These are phyloP conservation scores for Aphrophora alni DNA, from an alignment of 2,888 invertebrate genomes.

Conservation along the genomic window DNA sequence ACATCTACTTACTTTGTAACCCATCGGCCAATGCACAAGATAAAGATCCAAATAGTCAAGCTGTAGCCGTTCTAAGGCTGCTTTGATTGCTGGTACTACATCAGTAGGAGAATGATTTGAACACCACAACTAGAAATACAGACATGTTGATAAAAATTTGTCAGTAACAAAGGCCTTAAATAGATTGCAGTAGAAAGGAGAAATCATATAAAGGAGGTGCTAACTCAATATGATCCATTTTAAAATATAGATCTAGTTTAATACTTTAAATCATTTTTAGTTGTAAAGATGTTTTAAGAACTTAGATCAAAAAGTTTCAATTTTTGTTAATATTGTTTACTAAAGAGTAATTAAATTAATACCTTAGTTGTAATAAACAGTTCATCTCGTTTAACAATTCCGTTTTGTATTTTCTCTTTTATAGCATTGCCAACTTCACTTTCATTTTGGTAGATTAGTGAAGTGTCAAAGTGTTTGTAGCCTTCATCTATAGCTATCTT, in stretches of 20 bases:
- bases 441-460: conserved; percentile 72
- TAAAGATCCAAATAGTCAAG: conserved; percentile 85
- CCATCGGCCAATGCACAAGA: conserved; percentile 92
- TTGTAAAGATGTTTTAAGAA: too few species aligned
- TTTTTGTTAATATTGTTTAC: too few species aligned
- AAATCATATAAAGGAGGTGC: too few species aligned
- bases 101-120: conserved; percentile 83
- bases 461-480: conserved; percentile 79
- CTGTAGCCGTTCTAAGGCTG: conserved; percentile 73
- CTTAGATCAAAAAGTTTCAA: too few species aligned
- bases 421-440: conserved; percentile 72
- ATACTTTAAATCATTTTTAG: too few species aligned
- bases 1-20: conserved; percentile 61
- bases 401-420: conserved; percentile 68
- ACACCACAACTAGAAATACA: conserved; percentile 70
- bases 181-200: too few species aligned
- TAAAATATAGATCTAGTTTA: too few species aligned
- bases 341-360: too few species aligned
- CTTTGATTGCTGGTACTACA: conserved; percentile 72
- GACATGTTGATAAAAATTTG: too few species aligned
- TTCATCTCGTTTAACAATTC: conserved; percentile 71
- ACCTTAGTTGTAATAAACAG: conserved; percentile 72
- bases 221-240: too few species aligned
- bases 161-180: too few species aligned
- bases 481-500: conserved; percentile 77